A percentile compares a stretch with the other conserved stretches of the same genome.
These are phyloP conservation scores for Corynorhinus townsendii DNA, from an alignment of 2,113 vertebrate species.

Conservation along the genomic window DNA sequence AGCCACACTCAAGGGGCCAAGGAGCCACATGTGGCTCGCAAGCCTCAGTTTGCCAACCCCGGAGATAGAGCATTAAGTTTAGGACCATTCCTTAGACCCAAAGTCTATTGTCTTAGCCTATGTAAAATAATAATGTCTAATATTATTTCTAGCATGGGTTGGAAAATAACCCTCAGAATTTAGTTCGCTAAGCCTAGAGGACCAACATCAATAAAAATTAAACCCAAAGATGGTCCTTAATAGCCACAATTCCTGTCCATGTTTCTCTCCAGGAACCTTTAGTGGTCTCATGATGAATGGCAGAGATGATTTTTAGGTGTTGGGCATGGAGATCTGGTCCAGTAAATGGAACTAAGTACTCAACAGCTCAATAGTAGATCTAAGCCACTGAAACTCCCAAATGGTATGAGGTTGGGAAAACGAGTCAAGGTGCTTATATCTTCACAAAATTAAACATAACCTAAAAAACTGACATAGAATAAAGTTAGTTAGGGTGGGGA, in stretches of 20 bases:
- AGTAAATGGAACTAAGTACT: neutral
- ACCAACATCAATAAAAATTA: slow-evolving; percentile 4
- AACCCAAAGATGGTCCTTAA: neutral
- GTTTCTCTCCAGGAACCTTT: neutral
- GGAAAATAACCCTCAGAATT: neutral
- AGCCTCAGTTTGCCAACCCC: too few relatives aligned
- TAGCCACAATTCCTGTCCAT: neutral
- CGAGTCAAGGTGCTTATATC: neutral
- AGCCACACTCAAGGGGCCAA: too few relatives aligned
- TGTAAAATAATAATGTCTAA: neutral
- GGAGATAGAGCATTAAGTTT: neutral
- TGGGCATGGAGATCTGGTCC: neutral
- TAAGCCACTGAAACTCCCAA: neutral
- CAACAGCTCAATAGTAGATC: neutral
- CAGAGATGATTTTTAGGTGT: neutral
- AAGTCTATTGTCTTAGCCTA: neutral
- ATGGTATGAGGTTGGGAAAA: neutral
- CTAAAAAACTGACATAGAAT: neutral
- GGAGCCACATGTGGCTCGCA: too few relatives aligned
- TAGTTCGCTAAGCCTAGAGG: neutral
- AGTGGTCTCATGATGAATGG: neutral
- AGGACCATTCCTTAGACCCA: neutral
- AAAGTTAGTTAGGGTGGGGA: neutral
- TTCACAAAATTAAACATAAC: neutral
- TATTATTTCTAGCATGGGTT: neutral